phyloP scores from a whole-genome alignment of 2,888 invertebrate species.

The Eledona agricola region DNA sequence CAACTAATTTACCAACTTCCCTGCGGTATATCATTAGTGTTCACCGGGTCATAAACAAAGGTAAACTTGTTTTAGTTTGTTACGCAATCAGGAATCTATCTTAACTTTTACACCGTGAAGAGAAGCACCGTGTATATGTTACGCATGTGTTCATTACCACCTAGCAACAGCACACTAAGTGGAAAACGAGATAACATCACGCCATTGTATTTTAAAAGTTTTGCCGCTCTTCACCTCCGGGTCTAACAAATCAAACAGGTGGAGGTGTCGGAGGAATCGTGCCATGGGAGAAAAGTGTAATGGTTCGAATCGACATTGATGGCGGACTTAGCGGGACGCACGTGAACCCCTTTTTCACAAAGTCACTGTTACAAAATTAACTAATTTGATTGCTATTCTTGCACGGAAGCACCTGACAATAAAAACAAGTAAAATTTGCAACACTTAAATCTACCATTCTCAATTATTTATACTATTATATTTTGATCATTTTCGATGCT shows the following conservation, averaged over 20 bases:
- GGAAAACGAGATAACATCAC: slow-evolving; percentile 8
- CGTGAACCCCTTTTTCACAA: too few species aligned
- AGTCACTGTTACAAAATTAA: too few species aligned
- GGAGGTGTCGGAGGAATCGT: slow-evolving; percentile 4
- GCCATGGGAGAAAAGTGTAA: slow-evolving; percentile 2
- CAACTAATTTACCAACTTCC: slow-evolving; percentile 28
- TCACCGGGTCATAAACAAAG: slow-evolving; percentile 36
- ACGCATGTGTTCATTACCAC: slow-evolving; percentile 17
- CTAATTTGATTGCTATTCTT: too few species aligned
- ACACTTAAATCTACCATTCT: too few species aligned
- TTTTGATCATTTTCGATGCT: too few species aligned
- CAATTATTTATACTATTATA: too few species aligned
- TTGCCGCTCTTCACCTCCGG: slow-evolving; percentile 6
- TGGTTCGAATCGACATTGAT: background rate
- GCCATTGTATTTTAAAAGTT: slow-evolving; percentile 19
- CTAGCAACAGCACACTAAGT: slow-evolving; percentile 7
- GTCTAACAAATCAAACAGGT: slow-evolving; percentile 15
- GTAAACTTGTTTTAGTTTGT: slow-evolving; percentile 34
- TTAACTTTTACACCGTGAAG: slow-evolving; percentile 11
- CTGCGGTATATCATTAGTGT: slow-evolving; percentile 32
- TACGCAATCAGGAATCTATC: slow-evolving; percentile 27
- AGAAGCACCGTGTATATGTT: slow-evolving; percentile 15
- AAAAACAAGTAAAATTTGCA: too few species aligned
- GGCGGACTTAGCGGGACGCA: too few species aligned
- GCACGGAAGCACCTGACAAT: too few species aligned